Conservation (phyloP, 2,888 invertebrate genomes). For the Meiosimyza platycephala region DNA sequence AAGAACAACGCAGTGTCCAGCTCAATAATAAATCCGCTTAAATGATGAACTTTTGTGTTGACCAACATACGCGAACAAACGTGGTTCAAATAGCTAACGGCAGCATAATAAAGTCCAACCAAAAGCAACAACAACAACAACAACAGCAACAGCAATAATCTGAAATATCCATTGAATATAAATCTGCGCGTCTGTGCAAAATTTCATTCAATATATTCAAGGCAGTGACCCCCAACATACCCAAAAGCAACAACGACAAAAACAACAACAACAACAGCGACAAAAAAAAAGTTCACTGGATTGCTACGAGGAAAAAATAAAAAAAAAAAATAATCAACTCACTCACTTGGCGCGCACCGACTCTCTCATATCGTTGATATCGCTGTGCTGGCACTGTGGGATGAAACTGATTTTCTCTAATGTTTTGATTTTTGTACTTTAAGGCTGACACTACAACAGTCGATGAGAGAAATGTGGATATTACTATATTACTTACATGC, state of each 20-base stretch:
- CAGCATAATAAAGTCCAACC: background rate
- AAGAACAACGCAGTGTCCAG: background rate
- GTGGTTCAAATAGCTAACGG: background rate
- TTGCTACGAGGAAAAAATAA: background rate
- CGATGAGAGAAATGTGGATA: no score
- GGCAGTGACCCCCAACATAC: background rate
- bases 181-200: conserved; percentile 15
- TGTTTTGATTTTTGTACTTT: no score
- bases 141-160: conserved; percentile 1
- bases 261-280: background rate
- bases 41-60: conserved; percentile 16
- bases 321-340: conserved; percentile 3
- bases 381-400: no score
- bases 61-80: conserved; percentile 11
- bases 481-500: no score
- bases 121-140: conserved; percentile 12
- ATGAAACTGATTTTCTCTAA: no score
- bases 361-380: background rate
- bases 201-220: conserved; percentile 3
- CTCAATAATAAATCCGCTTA: conserved; percentile 21
- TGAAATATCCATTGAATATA: conserved; percentile 8
- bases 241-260: background rate
- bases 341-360: background rate
- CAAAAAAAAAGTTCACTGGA: background rate
- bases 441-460: no score